Evolutionary conservation across 2,888 invertebrate genomes (phyloP).

Genomic region (Sericinus montela): DNA sequence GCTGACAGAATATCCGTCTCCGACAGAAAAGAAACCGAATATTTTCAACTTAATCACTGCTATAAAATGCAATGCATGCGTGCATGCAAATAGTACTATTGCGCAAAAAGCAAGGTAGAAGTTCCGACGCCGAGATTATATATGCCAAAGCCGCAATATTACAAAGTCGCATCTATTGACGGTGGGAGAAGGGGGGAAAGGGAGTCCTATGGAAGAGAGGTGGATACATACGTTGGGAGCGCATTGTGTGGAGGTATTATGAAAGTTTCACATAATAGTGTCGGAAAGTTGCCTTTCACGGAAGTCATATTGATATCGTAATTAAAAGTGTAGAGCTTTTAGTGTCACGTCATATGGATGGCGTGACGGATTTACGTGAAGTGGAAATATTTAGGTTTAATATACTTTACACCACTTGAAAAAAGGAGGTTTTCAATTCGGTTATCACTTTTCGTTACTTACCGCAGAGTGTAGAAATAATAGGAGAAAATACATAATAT

Average conservation of each 20-base stretch:
- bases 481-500: too few species aligned
- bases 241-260: background rate
- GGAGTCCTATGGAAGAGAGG: constrained; percentile 13
- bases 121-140: too few species aligned
- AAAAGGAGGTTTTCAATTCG: too few species aligned
- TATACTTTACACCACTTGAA: background rate
- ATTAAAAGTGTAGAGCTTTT: background rate
- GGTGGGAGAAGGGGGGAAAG: background rate
- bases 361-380: background rate
- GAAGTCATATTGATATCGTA: background rate
- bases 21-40: too few species aligned
- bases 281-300: background rate
- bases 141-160: too few species aligned
- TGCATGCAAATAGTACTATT: too few species aligned
- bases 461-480: too few species aligned
- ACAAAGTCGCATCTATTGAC: background rate
- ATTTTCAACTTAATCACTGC: too few species aligned
- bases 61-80: too few species aligned
- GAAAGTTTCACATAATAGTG: background rate
- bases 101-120: too few species aligned
- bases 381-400: background rate
- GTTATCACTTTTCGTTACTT: too few species aligned
- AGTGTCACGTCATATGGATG: background rate
- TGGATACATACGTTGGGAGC: background rate
- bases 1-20: too few species aligned